These are phyloP conservation scores for Aselliscus stoliczkanus DNA, from an alignment of 2,797 vertebrate species.

Conservation along the genomic window DNA sequence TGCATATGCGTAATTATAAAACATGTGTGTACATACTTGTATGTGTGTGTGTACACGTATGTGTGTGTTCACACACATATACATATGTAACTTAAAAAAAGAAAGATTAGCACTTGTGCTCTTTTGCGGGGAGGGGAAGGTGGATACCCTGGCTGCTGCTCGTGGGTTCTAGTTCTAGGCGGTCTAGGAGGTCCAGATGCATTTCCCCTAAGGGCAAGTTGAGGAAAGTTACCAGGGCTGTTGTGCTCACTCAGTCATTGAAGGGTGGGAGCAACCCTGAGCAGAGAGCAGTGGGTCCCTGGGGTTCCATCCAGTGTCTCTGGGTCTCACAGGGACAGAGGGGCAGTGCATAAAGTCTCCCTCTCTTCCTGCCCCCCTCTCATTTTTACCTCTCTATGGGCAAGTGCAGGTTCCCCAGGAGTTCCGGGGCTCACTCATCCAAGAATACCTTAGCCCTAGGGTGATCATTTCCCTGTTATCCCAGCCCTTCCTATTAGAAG, in stretches of 20 bases:
- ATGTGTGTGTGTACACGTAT: not conserved
- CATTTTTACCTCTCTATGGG: not conserved
- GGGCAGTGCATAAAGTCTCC: not conserved
- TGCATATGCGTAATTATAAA: not conserved
- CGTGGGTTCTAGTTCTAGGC: not conserved
- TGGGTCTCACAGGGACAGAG: not conserved
- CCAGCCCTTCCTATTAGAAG: not conserved
- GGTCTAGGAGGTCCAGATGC: not conserved
- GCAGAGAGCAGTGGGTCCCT: not conserved
- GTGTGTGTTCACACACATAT: not conserved
- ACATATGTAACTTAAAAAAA: not conserved
- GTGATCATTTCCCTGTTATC: not conserved
- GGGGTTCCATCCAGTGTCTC: not conserved
- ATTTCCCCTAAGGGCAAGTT: not conserved
- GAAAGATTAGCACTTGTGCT: not conserved
- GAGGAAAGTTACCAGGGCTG: not conserved
- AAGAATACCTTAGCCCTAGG: not conserved
- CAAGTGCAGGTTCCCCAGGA: not conserved
- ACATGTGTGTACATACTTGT: not conserved
- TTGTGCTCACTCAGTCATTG: not conserved
- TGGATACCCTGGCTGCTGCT: not conserved
- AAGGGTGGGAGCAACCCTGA: not conserved
- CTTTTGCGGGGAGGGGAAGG: rapidly evolving
- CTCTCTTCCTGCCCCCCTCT: not conserved
- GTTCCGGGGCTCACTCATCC: not conserved